Percentiles rank a stretch among this genome's conserved stretches.
These are phyloP conservation scores for Scylla paramamosain DNA, from an alignment of 1,140 invertebrate genomes.

Conservation along the genomic window DNA sequence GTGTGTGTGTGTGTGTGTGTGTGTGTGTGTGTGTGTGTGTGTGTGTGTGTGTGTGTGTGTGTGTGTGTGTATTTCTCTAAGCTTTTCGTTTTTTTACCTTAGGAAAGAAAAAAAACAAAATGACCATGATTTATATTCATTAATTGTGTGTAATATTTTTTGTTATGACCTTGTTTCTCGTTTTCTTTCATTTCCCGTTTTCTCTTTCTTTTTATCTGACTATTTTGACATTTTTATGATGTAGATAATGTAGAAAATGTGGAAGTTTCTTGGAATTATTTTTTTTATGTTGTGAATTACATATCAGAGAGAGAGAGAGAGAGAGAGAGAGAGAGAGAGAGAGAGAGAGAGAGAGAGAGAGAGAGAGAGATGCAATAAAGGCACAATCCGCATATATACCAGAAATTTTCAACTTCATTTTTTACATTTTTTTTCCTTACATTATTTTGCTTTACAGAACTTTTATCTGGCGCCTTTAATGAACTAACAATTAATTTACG, in stretches of 20 bases:
- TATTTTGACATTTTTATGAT: too few relatives aligned
- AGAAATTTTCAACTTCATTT: neutral
- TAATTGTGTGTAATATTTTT: too few relatives aligned
- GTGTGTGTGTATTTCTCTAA: neutral
- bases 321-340: constrained; percentile 2
- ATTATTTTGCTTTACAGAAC: neutral
- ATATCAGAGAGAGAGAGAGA: constrained; percentile 6
- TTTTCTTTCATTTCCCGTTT: too few relatives aligned
- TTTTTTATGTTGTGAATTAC: neutral
- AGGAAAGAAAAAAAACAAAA: too few relatives aligned
- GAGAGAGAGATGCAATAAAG: neutral
- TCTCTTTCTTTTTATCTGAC: too few relatives aligned
- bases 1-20: neutral
- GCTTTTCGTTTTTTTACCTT: too few relatives aligned
- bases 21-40: neutral
- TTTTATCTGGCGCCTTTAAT: neutral
- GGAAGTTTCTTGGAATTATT: too few relatives aligned
- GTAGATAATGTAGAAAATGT: neutral
- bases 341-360: constrained; percentile 20
- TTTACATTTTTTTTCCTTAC: neutral
- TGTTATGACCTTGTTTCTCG: neutral
- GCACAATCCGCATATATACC: neutral
- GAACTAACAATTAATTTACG: neutral
- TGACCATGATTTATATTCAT: too few relatives aligned
- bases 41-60: neutral